Percentiles rank a stretch among this genome's conserved stretches.
Evolutionary conservation across 2,113 vertebrate genomes (phyloP).

Genomic region (Perca fluviatilis): DNA sequence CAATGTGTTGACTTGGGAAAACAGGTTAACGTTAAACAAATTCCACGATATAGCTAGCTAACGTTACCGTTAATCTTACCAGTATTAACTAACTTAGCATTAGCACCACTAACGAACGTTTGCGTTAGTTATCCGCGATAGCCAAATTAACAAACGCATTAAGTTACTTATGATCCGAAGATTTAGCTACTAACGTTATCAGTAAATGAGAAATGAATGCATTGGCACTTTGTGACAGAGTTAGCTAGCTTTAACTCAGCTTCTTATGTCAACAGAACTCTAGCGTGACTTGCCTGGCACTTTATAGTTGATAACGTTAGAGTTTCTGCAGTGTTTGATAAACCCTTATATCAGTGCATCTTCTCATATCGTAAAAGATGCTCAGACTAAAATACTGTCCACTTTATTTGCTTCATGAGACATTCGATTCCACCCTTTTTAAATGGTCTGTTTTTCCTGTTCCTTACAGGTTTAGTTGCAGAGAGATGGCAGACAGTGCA

Average conservation of each 20-base stretch:
- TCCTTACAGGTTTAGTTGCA: neutral
- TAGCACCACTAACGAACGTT: neutral
- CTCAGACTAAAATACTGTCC: neutral
- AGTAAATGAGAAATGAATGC: neutral
- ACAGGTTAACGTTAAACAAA: too few species aligned
- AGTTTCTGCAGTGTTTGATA: conserved; percentile 8
- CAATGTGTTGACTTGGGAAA: neutral
- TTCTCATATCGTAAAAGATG: neutral
- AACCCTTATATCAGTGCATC: neutral
- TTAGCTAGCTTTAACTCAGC: neutral
- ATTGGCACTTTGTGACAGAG: neutral
- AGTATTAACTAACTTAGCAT: conserved; percentile 9
- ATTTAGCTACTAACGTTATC: neutral
- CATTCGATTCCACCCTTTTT: neutral
- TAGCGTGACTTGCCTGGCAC: neutral
- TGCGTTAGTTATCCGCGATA: neutral
- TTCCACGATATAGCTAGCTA: neutral
- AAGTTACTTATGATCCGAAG: too few species aligned
- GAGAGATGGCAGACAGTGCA: conserved; percentile 88
- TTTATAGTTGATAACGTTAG: neutral
- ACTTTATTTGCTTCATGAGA: neutral
- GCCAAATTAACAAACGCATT: neutral
- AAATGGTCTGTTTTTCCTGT: neutral
- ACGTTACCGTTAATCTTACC: neutral
- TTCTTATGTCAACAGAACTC: neutral